Base-by-base conservation (phyloP, 2,888 invertebrate genomes). In the Augiades crinisus region DNA sequence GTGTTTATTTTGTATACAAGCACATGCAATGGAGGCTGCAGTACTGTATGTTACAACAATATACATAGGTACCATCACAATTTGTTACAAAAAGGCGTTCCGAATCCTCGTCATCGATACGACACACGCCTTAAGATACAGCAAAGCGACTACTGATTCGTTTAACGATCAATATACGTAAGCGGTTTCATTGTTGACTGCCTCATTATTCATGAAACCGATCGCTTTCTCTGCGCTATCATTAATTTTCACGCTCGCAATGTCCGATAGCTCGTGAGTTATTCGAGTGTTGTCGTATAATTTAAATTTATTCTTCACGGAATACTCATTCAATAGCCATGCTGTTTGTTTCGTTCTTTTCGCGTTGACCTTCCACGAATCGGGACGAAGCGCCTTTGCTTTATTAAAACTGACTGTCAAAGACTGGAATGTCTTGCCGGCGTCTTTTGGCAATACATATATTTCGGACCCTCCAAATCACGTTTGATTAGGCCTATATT, bases 201-300 rank as follows among this genome's bases (percentile, higher is more conserved):
- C 16, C 16, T 46, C 17, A 36, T 46, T 46, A 46, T 46, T 46
- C 36, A 46, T 46, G 22, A 12, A 14, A 46, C 14, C 36, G 34
- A 46, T 16, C 46, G 46, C 12, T 46, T 24, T 36, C 46, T 31
- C 30, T 27, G 33, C 22, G 34, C 46, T 46, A 46, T 46, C 45
- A 45, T 45, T 45, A 45, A 34, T 45, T 36, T 16, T 33, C 31
- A 6, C 33, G 44, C 44, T 21, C 38, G 21, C 33, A 24, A 22
- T 17, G 14, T 24, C 14, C 24, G 34, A 34, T 34, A 13, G 45
- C 24, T 5, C 34, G 13, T 8, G 21, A 36, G 21, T 21, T 22
- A 33, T 34, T 21, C 12, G 40, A 27, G 41, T 17, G 30, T 41
- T 41, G 17, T 41, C 17, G 30, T 41, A 7, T 5, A 22, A 22